Evolutionary conservation across 2,888 invertebrate species (phyloP).

Genomic region (Lasioglossum pauxillum): DNA sequence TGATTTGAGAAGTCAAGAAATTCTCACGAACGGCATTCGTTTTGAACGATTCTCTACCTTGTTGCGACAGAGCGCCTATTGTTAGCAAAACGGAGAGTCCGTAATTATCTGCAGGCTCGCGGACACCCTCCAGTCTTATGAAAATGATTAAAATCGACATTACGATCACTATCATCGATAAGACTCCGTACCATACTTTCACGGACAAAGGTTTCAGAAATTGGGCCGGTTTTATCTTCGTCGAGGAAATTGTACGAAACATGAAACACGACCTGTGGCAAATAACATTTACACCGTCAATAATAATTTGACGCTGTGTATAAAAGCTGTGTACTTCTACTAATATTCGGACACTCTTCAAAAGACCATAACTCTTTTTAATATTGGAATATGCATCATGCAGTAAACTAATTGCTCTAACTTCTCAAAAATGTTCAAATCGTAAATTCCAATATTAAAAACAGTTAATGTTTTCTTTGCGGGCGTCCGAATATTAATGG

Average conservation of each 20-base stretch:
- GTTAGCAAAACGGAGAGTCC: slow-evolving; percentile 68
- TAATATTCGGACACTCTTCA: too few species aligned
- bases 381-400: too few species aligned
- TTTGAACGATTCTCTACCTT: slow-evolving; percentile 61
- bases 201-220: slow-evolving; percentile 71
- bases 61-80: slow-evolving; percentile 75
- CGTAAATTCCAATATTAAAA: too few species aligned
- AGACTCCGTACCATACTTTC: slow-evolving; percentile 72
- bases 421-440: too few species aligned
- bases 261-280: slow-evolving; percentile 73
- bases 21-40: background rate
- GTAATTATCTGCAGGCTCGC: slow-evolving; percentile 59
- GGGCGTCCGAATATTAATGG: too few species aligned
- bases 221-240: slow-evolving; percentile 66
- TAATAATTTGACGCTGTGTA: background rate
- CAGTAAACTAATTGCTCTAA: too few species aligned
- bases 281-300: background rate
- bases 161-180: slow-evolving; percentile 60
- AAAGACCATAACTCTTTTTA: too few species aligned
- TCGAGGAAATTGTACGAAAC: slow-evolving; percentile 74
- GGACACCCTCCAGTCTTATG: slow-evolving; percentile 66
- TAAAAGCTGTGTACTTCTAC: too few species aligned
- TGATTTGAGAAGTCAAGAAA: background rate
- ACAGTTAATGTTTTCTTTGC: too few species aligned
- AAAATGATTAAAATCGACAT: slow-evolving; percentile 62